These are phyloP conservation scores for Echinarachnius parma DNA, from an alignment of 53 echinoderm and acorn worm species.

Conservation along the genomic window DNA sequence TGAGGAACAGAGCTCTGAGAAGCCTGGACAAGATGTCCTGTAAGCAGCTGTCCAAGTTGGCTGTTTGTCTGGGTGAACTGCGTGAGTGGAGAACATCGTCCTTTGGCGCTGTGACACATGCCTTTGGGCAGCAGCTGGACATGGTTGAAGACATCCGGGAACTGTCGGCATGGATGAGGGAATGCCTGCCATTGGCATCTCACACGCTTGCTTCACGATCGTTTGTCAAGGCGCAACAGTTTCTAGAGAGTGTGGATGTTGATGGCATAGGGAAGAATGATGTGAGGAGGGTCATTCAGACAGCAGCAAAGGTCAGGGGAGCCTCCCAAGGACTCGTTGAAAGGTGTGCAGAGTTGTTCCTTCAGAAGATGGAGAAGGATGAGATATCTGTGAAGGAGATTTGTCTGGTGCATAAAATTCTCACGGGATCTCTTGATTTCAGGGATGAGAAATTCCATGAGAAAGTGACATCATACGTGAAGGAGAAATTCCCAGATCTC, in stretches of 20 bases:
- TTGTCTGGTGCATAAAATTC: conserved; percentile 43
- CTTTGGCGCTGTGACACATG: conserved; percentile 50
- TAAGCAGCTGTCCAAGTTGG: conserved; percentile 73
- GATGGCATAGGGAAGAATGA: conserved; percentile 50
- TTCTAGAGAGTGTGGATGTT: conserved; percentile 26
- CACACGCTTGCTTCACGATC: conserved; percentile 25
- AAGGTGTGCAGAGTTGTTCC: conserved; percentile 51
- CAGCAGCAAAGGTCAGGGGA: conserved; percentile 37
- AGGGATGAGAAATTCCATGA: conserved; percentile 26
- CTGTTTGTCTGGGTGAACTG: conserved; percentile 64
- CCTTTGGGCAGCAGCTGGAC: conserved; percentile 54
- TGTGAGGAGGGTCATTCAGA: conserved; percentile 62
- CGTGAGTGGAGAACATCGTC: conserved; percentile 47
- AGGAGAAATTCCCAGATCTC: conserved; percentile 34
- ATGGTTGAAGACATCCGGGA: conserved; percentile 60
- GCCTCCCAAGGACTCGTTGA: conserved; percentile 45
- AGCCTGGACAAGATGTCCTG: conserved; percentile 55
- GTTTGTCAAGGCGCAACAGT: conserved; percentile 46
- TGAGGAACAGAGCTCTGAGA: conserved; percentile 48
- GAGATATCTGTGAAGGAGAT: conserved; percentile 45
- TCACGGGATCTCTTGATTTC: conserved; percentile 34
- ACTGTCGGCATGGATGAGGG: conserved; percentile 68
- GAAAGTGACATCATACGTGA: conserved; percentile 4
- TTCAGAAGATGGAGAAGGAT: conserved; percentile 50
- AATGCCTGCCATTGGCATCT: conserved; percentile 47